These are phyloP conservation scores for Tinea semifulvella DNA, from an alignment of 2,888 invertebrate species.

Conservation along the genomic window DNA sequence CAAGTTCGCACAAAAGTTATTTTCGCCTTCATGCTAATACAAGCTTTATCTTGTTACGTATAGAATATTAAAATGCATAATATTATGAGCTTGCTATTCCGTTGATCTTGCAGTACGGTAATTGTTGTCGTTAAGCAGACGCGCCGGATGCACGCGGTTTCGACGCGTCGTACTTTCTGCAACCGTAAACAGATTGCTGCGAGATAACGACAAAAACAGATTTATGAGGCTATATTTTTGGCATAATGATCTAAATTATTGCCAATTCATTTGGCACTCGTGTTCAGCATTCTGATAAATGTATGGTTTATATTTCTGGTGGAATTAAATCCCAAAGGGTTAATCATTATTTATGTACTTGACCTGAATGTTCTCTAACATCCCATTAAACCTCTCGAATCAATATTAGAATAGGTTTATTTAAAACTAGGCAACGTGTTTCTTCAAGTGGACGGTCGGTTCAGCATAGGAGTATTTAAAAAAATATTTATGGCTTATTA, in stretches of 20 bases:
- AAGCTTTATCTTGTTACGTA: too few species aligned
- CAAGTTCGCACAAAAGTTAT: neutral
- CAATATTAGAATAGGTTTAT: neutral
- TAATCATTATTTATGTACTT: conserved; percentile 1
- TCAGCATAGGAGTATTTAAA: conserved; percentile 1
- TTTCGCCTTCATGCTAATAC: too few species aligned
- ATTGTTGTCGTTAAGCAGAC: conserved; percentile 1
- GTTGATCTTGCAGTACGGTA: conserved; percentile 3
- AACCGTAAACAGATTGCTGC: conserved; percentile 10
- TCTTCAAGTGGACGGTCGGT: conserved; percentile 25
- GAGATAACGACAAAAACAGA: neutral
- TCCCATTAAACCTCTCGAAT: conserved; percentile 7
- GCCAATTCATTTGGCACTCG: conserved; percentile 7
- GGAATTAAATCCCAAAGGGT: neutral
- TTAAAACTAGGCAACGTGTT: conserved; percentile 20
- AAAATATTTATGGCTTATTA: conserved; percentile 12
- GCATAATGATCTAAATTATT: conserved; percentile 8
- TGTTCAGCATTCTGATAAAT: conserved; percentile 1
- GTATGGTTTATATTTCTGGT: neutral
- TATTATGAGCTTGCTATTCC: too few species aligned
- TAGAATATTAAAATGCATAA: too few species aligned
- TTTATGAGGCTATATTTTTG: conserved; percentile 7
- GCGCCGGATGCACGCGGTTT: conserved; percentile 24
- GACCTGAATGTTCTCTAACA: neutral
- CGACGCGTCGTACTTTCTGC: conserved; percentile 12